Evolutionary conservation across 2,797 vertebrate genomes (phyloP), one percentile per base, ranked within the genome.

Genomic region (Coccyzus lansbergi): DNA sequence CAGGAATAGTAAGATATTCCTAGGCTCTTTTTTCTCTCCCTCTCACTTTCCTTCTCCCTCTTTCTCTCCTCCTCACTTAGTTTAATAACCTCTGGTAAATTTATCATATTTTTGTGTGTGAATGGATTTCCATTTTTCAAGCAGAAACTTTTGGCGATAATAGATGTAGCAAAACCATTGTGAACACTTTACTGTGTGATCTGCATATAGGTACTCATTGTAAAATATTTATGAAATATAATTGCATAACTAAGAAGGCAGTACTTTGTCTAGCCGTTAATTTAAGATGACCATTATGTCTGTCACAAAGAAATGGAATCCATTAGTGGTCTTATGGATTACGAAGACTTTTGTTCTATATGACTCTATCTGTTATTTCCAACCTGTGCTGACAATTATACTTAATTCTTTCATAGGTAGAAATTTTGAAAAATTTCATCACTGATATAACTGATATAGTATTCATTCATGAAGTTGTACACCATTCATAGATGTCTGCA

Each of bases 191-290:
- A 78, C 52, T 89, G 76, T 63, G 42, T 53, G 42, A 92, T 75
- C 82, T 87, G 51, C 48, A 28, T 78, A 15, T 46, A 65, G 87
- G 72, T 64, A 83, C 16, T 78, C 60, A 53, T 20, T 60, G 31
- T 92, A 83, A 95, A 93, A 95, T 93, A 95, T 86, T 94, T 88
- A 96, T 94, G 76, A 44, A 72, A 60, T 79, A 89, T 62, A 95
- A 91, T 89, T 91, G 83, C 69, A 19, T 75, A 86, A 89, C 55
- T 81, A 56, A 88, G 72, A 93, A 91, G 55, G 36, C 65, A 91
- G 88, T 88, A 67, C 36, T 94, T 91, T 76, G 51, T 83, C 44
- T 72, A 53, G 74, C 40, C 74, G 86, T 90, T 95, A 81, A 81
- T 88, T 96, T 88, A 76, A 65, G 70, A 86, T 67, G 70, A 91